Percentiles rank a stretch among this genome's conserved stretches.
These are phyloP conservation scores for Platerodrilus igneus DNA, from an alignment of 2,888 invertebrate genomes.

Conservation along the genomic window DNA sequence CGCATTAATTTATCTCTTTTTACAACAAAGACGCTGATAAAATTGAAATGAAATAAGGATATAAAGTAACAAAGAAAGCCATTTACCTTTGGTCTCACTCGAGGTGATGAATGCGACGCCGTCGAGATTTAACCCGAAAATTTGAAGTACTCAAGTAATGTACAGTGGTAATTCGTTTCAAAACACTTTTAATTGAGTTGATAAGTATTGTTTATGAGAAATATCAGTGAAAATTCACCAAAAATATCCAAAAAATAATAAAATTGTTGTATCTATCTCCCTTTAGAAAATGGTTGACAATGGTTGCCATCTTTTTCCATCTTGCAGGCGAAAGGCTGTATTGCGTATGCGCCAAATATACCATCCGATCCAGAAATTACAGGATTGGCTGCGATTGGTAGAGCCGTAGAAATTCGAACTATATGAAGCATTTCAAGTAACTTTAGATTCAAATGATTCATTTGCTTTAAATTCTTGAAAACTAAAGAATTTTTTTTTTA, in stretches of 20 bases:
- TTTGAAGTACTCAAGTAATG: slow-evolving; percentile 10
- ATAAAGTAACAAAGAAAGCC: slow-evolving; percentile 49
- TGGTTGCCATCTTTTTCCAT: slow-evolving; percentile 50
- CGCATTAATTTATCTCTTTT: slow-evolving; percentile 48
- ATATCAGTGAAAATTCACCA: slow-evolving; percentile 11
- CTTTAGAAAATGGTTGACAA: slow-evolving; percentile 51
- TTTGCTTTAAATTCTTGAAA: too few species aligned
- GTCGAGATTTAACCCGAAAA: slow-evolving; percentile 23
- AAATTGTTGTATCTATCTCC: slow-evolving; percentile 49
- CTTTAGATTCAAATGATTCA: too few species aligned
- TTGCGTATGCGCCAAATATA: too few species aligned
- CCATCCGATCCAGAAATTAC: too few species aligned
- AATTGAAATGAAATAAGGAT: slow-evolving; percentile 49
- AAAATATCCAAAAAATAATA: slow-evolving; percentile 38
- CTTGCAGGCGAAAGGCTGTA: slow-evolving; percentile 28
- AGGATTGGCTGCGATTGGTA: too few species aligned
- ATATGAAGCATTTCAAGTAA: too few species aligned
- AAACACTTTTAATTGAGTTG: not conserved
- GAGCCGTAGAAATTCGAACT: too few species aligned
- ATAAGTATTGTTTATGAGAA: slow-evolving; percentile 1
- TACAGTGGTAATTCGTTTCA: not conserved
- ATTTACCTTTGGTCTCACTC: slow-evolving; percentile 45
- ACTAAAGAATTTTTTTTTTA: too few species aligned
- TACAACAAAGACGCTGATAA: slow-evolving; percentile 50
- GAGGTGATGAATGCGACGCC: slow-evolving; percentile 36